Evolutionary conservation across 2,888 invertebrate species (phyloP).

Genomic region (Lasioglossum oenotherae): DNA sequence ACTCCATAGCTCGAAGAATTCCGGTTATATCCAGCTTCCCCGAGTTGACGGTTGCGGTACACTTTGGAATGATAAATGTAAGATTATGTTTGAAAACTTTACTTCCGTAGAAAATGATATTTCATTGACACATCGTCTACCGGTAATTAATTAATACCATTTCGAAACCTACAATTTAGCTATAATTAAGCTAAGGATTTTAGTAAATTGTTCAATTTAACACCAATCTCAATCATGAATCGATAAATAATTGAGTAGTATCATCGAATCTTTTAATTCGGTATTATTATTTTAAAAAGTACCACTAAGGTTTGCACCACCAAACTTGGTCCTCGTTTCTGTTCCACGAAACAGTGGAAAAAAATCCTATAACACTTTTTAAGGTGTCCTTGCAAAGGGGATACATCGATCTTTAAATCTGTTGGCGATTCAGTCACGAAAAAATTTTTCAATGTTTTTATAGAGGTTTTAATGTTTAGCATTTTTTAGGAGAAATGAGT

Average conservation of each 20-base stretch:
- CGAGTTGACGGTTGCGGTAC: neutral
- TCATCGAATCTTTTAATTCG: neutral
- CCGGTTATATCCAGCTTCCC: neutral
- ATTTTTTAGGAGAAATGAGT: too few species aligned
- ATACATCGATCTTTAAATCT: too few species aligned
- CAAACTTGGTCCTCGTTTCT: too few species aligned
- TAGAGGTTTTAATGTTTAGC: too few species aligned
- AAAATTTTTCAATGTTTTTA: too few species aligned
- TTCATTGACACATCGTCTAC: neutral
- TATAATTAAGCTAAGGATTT: neutral
- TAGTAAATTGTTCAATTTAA: neutral
- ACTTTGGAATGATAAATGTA: neutral
- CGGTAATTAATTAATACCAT: neutral
- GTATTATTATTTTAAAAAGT: neutral
- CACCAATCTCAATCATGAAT: neutral
- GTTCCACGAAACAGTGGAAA: too few species aligned
- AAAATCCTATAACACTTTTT: too few species aligned
- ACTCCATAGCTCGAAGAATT: constrained; percentile 19
- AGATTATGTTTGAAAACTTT: neutral
- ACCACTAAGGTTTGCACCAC: too few species aligned
- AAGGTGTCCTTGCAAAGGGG: too few species aligned
- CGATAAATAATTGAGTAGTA: neutral
- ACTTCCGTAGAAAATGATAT: neutral
- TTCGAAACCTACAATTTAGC: neutral
- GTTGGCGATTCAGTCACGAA: too few species aligned